Base-by-base conservation (phyloP, 2,888 invertebrate genomes). In the Drosophila anomalata region DNA sequence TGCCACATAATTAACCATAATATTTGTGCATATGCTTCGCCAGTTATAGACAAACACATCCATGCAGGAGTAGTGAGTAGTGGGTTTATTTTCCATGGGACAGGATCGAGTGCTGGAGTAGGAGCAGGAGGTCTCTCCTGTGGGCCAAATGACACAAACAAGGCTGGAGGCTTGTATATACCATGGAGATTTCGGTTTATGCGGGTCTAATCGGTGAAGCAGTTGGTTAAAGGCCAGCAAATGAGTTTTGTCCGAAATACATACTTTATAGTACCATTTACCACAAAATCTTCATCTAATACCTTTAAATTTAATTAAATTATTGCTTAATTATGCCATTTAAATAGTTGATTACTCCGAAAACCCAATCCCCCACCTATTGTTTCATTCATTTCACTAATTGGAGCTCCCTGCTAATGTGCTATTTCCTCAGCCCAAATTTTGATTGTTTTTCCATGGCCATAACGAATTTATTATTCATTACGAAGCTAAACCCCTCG, bases 11-110 rank as follows among this genome's bases (percentile, higher is more conserved):
- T 65, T 73, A 65, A 61, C 52, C 65, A 65, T 73, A 65, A 65
- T 73, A 72, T 72, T 58, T 66, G 61, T 56, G 50, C 74, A 74
- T 63, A 72, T 73, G 76, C 71, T 67, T 71, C 61, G 67, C 33
- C 57, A 50, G 56, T 22, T 61, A 42, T 51, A 26, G 44, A 31
- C 53, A 50, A 47, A 57, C 68, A 65, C 68, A 65, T 20, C 33
- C 11, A 36, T 36, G 24, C 14, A 4, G 12, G 36, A 22, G 6
- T 44, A 9, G 17, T 41, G 36, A 29, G 56, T 29, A 24, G 22
- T 4, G 22, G 59, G 53, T 17, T 29, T 53, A 52, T 58, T 58
- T 58, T 26, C 46, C 26, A 39, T 44, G 29, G 29, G 42, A 33
- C 33, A 33, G 3, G 12, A 33, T 12, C 12, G 12, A 12, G 33